Base-by-base conservation (phyloP, 2,888 invertebrate species). In the Sphaerophoria rueppellii region DNA sequence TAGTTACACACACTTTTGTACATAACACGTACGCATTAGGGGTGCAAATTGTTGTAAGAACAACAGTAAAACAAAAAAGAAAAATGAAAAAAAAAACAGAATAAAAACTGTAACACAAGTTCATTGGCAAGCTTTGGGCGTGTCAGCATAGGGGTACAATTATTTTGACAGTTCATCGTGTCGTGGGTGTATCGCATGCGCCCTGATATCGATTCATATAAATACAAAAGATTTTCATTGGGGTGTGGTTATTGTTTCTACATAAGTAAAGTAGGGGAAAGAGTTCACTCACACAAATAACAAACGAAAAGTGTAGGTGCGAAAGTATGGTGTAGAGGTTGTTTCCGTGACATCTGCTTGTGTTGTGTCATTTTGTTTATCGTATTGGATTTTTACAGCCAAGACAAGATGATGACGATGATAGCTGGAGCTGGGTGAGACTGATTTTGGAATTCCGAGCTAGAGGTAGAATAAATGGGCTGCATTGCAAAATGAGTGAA, bases 91-190 rank as follows among this genome's bases (percentile, higher is more conserved):
- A 34, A 34, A n/a, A 50, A 11, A 12, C 35, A 11, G 11, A 67
- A 61, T 32, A 43, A 32, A 24, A 54, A 50, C 12, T 54, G 72
- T 85, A 76, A 81, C 77, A 73, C 85, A 85, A 85, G 85, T 85
- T 85, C 85, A 85, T 85, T 85, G 85, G 85, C 85, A 85, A 85
- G 57, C 57, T 81, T 63, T 54, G 73, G 85, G 85, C 85, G 83
- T 80, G 83, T 76, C 83, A 14, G 5, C 37, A 46, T 14, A 61
- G 80, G 77, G 71, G 52, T 52, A 70, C 34, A 52, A 24, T 24
- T 24, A 24, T 4, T 48, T 71, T 37, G 50, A 54, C 67, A 54
- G 24, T 67, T 67, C 40, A 35, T 54, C 40, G 75, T 54, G 43
- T 54, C 40, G 81, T 81, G 81, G 83, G 83, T 80, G 83, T 37